phyloP scores from a whole-genome alignment of 2,113 vertebrate species.

The Pygoscelis antarcticus region DNA sequence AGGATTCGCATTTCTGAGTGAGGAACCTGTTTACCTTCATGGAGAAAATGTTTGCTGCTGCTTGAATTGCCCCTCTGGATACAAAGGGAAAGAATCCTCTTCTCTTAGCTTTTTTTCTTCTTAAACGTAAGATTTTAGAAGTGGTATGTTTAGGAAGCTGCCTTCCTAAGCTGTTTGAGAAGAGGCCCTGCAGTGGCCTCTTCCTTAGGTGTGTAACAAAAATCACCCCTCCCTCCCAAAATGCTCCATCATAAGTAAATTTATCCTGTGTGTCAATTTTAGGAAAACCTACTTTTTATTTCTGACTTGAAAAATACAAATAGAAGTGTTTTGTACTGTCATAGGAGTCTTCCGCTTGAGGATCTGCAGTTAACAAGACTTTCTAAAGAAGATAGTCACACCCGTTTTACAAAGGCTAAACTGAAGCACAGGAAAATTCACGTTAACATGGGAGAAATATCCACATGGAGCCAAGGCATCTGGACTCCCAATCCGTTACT shows the following conservation, averaged over 20 bases:
- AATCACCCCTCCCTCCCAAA: neutral
- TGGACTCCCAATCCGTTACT: neutral
- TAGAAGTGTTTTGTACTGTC: neutral
- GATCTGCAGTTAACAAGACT: neutral
- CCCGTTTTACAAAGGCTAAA: neutral
- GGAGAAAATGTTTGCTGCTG: neutral
- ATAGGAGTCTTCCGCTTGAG: neutral
- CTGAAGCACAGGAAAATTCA: neutral
- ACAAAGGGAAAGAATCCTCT: neutral
- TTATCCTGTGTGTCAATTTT: neutral
- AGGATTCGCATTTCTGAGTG: rapidly evolving
- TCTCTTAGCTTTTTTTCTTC: neutral
- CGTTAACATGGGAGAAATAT: neutral
- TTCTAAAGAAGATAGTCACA: neutral
- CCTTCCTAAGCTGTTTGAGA: neutral
- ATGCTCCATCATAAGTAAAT: neutral
- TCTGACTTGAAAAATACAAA: neutral
- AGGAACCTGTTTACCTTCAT: neutral
- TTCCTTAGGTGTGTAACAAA: neutral
- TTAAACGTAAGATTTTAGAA: neutral
- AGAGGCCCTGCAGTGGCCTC: neutral
- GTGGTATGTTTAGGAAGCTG: neutral
- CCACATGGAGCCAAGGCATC: neutral
- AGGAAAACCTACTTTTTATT: neutral
- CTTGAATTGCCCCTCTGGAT: neutral